Base-by-base conservation (phyloP, 2,113 vertebrate genomes). In the Albula goreensis region DNA sequence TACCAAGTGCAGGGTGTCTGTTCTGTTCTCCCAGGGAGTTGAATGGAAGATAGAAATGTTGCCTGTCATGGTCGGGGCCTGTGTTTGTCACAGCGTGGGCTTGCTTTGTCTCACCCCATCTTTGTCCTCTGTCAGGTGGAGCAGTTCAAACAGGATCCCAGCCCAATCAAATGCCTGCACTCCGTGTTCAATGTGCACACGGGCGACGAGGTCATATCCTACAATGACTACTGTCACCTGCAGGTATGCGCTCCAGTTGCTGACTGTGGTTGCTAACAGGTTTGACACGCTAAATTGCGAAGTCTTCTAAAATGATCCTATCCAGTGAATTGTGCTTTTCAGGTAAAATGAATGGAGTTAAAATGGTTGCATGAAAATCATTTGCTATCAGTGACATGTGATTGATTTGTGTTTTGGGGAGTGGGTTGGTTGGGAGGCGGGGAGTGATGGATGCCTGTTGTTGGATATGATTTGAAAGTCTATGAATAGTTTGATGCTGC, bases 91-190 rank as follows among this genome's bases (percentile, higher is more conserved):
- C 17, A 22, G 17, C 60, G 31, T 66, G 17, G 17, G 9, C 60
- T 66, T 19, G 9, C 3, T 41, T 41, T 41, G 31, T 41, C 31
- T 19, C 60, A 66, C 60, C 17, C 22, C 15, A 19, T n/a, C 5
- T 74, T 1, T 74, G n/a, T 80, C 49, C 50, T 89, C 49, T 87
- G 60, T 66, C 86, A 99, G 98, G 97, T 99, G 89, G 97, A 99
- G 92, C 94, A 96, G 88, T 99, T 98, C 90, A 99, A 99, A 89
- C 97, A 99, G 90, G 97, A 99, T 74, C 98, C 98, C 41, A 97
- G 96, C 83, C 97, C 98, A 2, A 95, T 96, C 66, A 97, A 94
- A 8, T 99, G 97, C 89, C 96, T 99, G 82, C 98, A 99, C 93
- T 99, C 98, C 0, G 83, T 98, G 81, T 99, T 99, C 90, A 85